Percentiles rank a stretch among this genome's conserved stretches.
phyloP scores from a whole-genome alignment of 2,888 invertebrate species.

The Tuta absoluta region DNA sequence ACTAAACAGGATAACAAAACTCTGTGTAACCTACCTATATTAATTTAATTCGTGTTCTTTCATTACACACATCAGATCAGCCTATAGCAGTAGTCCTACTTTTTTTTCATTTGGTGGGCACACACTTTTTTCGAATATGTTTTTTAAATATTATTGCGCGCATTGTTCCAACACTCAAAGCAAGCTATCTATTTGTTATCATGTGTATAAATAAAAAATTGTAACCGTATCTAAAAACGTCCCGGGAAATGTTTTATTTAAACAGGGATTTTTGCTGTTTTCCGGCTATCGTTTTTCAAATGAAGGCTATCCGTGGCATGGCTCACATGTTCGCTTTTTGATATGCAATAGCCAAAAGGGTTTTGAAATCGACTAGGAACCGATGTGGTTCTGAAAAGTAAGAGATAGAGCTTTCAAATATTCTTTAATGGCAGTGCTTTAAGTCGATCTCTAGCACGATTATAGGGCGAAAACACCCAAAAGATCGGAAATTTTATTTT shows the following conservation, averaged over 20 bases:
- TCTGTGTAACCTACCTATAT: no score
- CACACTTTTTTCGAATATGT: no score
- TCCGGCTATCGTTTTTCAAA: constrained; percentile 7
- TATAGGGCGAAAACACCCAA: no score
- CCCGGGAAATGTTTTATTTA: not conserved
- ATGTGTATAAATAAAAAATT: not conserved
- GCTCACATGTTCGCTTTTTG: not conserved
- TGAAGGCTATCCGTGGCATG: not conserved
- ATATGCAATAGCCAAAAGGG: not conserved
- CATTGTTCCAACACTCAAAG: not conserved
- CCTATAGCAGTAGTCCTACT: no score
- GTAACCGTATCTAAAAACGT: not conserved
- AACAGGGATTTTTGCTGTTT: not conserved
- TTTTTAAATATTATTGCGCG: no score
- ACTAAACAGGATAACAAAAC: not conserved
- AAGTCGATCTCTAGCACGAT: no score
- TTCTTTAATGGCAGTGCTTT: no score
- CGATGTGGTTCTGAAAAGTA: not conserved
- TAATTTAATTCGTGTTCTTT: no score
- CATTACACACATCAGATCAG: no score
- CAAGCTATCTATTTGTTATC: not conserved
- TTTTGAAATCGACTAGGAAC: not conserved
- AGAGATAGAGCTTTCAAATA: not conserved
- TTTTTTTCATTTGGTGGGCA: no score
- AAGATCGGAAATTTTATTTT: no score